Base-by-base conservation (phyloP, 2,888 invertebrate genomes). In the Aradus depressus region DNA sequence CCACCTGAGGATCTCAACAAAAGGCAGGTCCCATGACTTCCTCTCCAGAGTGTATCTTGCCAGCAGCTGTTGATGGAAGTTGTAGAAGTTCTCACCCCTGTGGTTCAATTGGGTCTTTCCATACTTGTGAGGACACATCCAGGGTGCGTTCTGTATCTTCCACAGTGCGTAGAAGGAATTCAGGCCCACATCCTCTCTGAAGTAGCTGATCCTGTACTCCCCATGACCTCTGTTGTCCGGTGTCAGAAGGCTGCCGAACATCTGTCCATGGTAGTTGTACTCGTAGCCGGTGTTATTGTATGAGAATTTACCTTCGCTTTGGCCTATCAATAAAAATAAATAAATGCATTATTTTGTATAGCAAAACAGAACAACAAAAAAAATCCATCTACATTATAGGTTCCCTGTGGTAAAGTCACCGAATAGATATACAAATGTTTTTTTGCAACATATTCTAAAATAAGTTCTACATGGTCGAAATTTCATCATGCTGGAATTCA, bases 161-260 rank as follows among this genome's bases (percentile, higher is more conserved):
- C 80, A 64, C 63, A 77, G 75, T 66, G 78, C 79, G 68, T 81
- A 80, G 48, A 56, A 61, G 57, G 65, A 61, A 63, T 73, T 76
- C 44, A 82, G 68, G 50, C 75, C 78, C 50, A 80, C 68, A 65
- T 87, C 86, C 62, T 85, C 81, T 14, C 79, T 79, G 70, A 77
- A 84, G 68, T 86, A 86, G 25, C 73, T 68, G 38, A 86, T 59
- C 10, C 72, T 66, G 50, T 74, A 71, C 55, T 81, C 79, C 2
- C 72, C 35, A 3, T 35, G 22, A 14, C 26, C 21, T 18, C n/a
- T 19, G 4, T 38, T 52, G 37, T 37, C 51, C 37, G 35, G 45
- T 22, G 10, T 50, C 10, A 50, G 31, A n/a, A 44, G 43, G 34
- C 53, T 53, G 10, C 54, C 52, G 43, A 50, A 54, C 48, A 50